Evolutionary conservation across 1,140 invertebrate species (phyloP).

Genomic region (Zaprionus kolodkinae): DNA sequence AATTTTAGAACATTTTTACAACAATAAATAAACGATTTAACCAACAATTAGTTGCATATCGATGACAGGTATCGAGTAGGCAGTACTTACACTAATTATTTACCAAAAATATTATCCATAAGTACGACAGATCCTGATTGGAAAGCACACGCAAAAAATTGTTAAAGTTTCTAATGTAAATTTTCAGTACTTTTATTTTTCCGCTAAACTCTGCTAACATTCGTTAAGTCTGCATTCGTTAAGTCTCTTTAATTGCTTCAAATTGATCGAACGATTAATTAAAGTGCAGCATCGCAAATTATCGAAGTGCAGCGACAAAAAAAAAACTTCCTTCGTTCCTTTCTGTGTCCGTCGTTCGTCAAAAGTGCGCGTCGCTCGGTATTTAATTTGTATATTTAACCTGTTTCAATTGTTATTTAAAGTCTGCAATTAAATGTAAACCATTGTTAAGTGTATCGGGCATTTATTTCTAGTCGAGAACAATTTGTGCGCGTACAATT

Average conservation of each 20-base stretch:
- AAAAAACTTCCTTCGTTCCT: constrained; percentile 11
- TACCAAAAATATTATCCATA: too few species aligned
- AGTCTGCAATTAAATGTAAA: constrained; percentile 6
- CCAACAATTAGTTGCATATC: constrained; percentile 13
- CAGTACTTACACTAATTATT: background rate
- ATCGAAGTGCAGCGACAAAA: constrained; percentile 9
- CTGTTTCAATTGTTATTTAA: constrained; percentile 31
- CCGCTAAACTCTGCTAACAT: background rate
- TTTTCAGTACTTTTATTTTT: background rate
- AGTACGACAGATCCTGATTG: background rate
- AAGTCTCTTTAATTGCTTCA: too few species aligned
- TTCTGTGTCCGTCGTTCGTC: constrained; percentile 11
- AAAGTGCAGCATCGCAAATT: background rate
- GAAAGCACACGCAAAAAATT: background rate
- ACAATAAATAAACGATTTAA: constrained; percentile 54
- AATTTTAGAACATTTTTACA: constrained; percentile 46
- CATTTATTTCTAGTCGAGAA: constrained; percentile 18
- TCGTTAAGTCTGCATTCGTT: constrained; percentile 16
- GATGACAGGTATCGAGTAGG: background rate
- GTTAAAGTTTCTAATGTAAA: too few species aligned
- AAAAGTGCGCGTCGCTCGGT: constrained; percentile 31
- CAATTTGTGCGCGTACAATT: constrained; percentile 1
- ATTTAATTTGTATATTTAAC: constrained; percentile 17
- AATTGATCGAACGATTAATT: constrained; percentile 20
- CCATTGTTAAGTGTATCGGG: background rate